Base-by-base conservation (phyloP, 2,113 vertebrate genomes). In the Hepsetus odoe region DNA sequence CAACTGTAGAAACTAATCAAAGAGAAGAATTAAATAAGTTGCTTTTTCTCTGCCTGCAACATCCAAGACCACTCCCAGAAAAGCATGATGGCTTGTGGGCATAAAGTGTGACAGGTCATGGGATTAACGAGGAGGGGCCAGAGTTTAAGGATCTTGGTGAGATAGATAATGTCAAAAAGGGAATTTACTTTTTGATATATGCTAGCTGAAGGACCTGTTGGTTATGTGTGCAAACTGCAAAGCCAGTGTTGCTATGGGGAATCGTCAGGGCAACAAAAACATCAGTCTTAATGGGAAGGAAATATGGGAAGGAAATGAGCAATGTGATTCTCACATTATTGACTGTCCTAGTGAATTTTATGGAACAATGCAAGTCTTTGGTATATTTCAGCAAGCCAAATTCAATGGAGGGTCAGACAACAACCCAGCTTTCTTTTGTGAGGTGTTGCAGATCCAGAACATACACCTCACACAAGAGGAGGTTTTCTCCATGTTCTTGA, bases 1-100 rank as follows among this genome's bases (percentile, higher is more conserved):
- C 90, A 84, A 68, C 91, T 96, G 86, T 89, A 89, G 83, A 90
- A 87, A 66, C 90, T 93, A 59, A 88, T 95, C 90, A 92, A 78
- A 11, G 91, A 96, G 87, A 90, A 91, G 84, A 94, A 90, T 90
- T 90, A 89, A 78, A 74, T 94, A 90, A 94, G 91, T 87, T 92
- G 85, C 91, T 30, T 89, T 87, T 86, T 93, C 88, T 91, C 90
- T 75, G 84, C 78, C 55, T 91, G 88, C 75, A 88, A 91, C 85
- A 86, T 90, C 87, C 89, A 84, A 84, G 89, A 92, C 87, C 93
- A 93, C 86, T 86, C 90, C 55, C 93, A 93, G 81, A 91, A 90
- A 82, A 85, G 86, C 85, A 84, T 90, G 84, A 83, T 91, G 82
- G 87, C 89, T 88, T 30, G 44, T 46, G 87, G 93, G 82, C 89